Conservation (phyloP, 2,797 vertebrate species). For the Psittacula echo region DNA sequence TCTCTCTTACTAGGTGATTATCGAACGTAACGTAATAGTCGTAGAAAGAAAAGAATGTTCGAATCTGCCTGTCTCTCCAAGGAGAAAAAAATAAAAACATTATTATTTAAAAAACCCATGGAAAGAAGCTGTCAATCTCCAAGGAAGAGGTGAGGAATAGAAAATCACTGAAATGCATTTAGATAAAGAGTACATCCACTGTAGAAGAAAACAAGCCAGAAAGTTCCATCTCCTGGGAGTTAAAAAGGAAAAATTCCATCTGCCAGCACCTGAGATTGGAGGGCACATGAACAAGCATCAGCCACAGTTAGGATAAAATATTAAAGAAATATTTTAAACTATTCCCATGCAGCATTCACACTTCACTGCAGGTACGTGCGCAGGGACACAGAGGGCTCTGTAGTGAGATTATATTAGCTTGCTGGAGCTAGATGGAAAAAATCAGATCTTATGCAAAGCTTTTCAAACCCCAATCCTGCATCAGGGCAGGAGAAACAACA, state of each 20-base stretch:
- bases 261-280: not conserved
- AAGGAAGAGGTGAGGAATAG: not conserved
- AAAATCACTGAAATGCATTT: slow-evolving; percentile 24
- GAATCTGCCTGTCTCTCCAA: not conserved
- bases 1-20: not conserved
- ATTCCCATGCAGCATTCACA: slow-evolving; percentile 10
- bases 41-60: not conserved
- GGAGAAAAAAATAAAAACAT: not conserved
- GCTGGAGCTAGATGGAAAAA: slow-evolving; percentile 14
- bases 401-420: not conserved
- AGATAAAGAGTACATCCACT: not conserved
- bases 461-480: not conserved
- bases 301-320: slow-evolving; percentile 45
- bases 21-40: not conserved
- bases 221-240: slow-evolving; percentile 9
- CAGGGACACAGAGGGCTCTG: not conserved
- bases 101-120: slow-evolving; percentile 6
- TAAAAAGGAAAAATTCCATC: slow-evolving; percentile 5
- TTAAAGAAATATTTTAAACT: slow-evolving; percentile 38
- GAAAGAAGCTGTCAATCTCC: not conserved
- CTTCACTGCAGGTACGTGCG: not conserved
- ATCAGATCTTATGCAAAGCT: not conserved
- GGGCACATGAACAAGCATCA: not conserved
- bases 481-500: not conserved
- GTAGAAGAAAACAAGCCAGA: slow-evolving; percentile 25